These are phyloP conservation scores for Benitochromis conjunctus DNA, from an alignment of 2,113 vertebrate genomes.

Conservation along the genomic window DNA sequence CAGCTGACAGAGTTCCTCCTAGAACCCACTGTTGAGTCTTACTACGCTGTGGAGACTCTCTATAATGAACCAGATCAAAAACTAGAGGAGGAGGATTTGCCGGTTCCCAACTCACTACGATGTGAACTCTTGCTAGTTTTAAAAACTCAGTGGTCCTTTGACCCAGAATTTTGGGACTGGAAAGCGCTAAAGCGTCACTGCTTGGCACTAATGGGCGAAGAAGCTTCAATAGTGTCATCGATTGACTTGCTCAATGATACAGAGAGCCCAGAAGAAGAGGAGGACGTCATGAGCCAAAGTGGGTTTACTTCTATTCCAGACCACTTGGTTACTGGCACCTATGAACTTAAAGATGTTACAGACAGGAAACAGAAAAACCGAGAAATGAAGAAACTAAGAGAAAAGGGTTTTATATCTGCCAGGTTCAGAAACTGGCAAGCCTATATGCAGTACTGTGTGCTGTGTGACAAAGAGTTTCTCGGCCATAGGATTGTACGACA, in stretches of 20 bases:
- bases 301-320: constrained; percentile 78
- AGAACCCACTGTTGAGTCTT: constrained; percentile 94
- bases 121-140: constrained; percentile 94
- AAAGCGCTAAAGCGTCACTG: constrained; percentile 95
- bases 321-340: constrained; percentile 74
- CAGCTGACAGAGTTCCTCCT: constrained; percentile 96
- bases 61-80: constrained; percentile 98
- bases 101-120: constrained; percentile 91
- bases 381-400: constrained; percentile 88
- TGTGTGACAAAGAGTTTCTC: constrained; percentile 97
- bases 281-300: constrained; percentile 65
- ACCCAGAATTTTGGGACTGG: constrained; percentile 99
- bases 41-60: constrained; percentile 93
- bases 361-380: constrained; percentile 87
- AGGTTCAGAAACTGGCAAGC: constrained; percentile 96
- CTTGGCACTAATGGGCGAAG: constrained; percentile 93
- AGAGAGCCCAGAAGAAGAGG: constrained; percentile 80
- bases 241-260: constrained; percentile 93
- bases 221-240: constrained; percentile 95
- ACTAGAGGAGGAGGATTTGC: constrained; percentile 90
- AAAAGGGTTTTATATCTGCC: constrained; percentile 90
- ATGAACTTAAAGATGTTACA: constrained; percentile 75
- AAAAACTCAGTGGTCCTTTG: constrained; percentile 97
- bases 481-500: constrained; percentile 95
- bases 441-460: constrained; percentile 97